These are phyloP conservation scores for Drosophila subsilvestris DNA, from an alignment of 2,888 invertebrate species.

Conservation along the genomic window DNA sequence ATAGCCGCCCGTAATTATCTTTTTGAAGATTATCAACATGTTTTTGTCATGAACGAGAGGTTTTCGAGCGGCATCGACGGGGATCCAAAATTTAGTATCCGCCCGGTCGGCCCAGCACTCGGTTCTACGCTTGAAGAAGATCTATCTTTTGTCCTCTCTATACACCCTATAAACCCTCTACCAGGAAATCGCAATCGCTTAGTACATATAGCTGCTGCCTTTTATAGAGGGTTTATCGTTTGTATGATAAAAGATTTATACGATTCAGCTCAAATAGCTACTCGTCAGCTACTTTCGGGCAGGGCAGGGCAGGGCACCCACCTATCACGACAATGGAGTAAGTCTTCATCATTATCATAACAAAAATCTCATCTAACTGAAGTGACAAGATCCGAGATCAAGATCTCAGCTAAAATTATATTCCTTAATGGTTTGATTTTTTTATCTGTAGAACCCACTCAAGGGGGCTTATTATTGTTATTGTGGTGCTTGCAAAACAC, in stretches of 20 bases:
- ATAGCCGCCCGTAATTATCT: conserved; percentile 32
- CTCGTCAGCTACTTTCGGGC: conserved; percentile 28
- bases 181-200: conserved; percentile 13
- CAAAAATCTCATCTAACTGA: conserved; percentile 45
- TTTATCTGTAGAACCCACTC: conserved; percentile 1
- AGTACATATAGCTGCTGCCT: conserved; percentile 17
- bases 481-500: conserved; percentile 4
- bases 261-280: conserved; percentile 27
- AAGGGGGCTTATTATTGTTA: conserved; percentile 25
- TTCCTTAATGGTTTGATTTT: conserved; percentile 3
- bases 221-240: conserved; percentile 48
- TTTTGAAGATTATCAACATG: conserved; percentile 34
- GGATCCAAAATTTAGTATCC: conserved; percentile 61
- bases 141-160: conserved; percentile 2
- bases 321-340: conserved; percentile 56
- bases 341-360: conserved; percentile 48
- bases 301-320: background rate
- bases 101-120: conserved; percentile 39
- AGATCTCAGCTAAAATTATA: conserved; percentile 2
- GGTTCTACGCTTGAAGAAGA: conserved; percentile 39
- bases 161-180: background rate
- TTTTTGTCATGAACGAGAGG: conserved; percentile 30
- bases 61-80: conserved; percentile 50
- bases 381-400: conserved; percentile 16
- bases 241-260: conserved; percentile 66